A percentile compares a stretch with the other conserved stretches of the same genome.
Evolutionary conservation across 2,888 invertebrate species (phyloP).

Genomic region (Crematogaster levior): DNA sequence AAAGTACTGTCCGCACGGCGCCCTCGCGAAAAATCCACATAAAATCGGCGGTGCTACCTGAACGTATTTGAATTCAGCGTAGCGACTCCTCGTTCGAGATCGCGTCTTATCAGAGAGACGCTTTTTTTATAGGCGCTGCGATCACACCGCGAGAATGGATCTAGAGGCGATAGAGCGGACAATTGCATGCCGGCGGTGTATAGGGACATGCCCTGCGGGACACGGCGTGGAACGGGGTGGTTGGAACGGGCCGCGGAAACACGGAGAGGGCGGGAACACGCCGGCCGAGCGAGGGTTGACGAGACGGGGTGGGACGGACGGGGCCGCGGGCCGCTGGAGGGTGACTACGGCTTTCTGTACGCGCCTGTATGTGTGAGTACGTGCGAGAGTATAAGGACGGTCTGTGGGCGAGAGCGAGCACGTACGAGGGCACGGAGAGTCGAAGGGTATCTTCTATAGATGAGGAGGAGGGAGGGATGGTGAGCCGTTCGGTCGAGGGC

Average conservation of each 20-base stretch:
- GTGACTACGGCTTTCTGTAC: conserved; percentile 67
- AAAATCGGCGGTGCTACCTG: conserved; percentile 64
- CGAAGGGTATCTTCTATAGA: conserved; percentile 82
- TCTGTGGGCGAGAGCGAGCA: conserved; percentile 63
- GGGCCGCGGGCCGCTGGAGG: conserved; percentile 63
- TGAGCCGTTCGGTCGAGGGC: conserved; percentile 66
- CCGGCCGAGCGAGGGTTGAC: conserved; percentile 75
- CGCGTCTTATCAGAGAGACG: conserved; percentile 74
- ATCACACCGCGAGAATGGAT: background rate
- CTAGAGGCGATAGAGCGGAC: conserved; percentile 69
- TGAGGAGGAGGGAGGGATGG: conserved; percentile 72
- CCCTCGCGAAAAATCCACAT: conserved; percentile 67
- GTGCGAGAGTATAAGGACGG: conserved; percentile 48
- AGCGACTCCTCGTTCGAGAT: background rate
- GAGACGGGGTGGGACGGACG: conserved; percentile 60
- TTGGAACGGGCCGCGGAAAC: conserved; percentile 85
- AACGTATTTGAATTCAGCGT: background rate
- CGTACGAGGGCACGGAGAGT: conserved; percentile 76
- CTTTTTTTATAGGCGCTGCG: conserved; percentile 58
- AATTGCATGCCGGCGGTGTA: conserved; percentile 71
- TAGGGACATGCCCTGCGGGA: conserved; percentile 85
- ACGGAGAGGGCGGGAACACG: conserved; percentile 84
- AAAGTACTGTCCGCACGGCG: conserved; percentile 80
- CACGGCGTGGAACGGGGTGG: conserved; percentile 84
- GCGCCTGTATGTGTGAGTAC: conserved; percentile 54